Percentiles rank a stretch among this genome's conserved stretches.
Evolutionary conservation across 2,888 invertebrate species (phyloP).

Genomic region (Troides aeacus): DNA sequence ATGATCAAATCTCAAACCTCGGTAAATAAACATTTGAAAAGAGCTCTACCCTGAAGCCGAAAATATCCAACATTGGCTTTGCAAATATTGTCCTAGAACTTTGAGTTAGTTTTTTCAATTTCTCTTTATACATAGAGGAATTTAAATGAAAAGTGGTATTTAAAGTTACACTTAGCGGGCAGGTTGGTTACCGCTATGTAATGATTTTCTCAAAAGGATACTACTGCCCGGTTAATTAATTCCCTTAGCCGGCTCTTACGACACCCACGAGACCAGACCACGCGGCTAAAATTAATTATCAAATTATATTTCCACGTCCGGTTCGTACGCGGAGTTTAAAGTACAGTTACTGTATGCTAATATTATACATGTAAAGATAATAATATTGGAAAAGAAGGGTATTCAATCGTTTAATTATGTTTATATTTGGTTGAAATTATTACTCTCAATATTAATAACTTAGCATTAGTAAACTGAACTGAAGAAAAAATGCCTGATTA

Average conservation of each 20-base stretch:
- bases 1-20: too few species aligned
- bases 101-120: too few species aligned
- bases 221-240: conserved; percentile 21
- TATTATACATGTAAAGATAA: conserved; percentile 1
- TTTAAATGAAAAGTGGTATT: not conserved
- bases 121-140: not conserved
- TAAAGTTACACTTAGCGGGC: not conserved
- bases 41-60: too few species aligned
- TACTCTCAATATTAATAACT: not conserved
- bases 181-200: not conserved
- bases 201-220: conserved; percentile 18
- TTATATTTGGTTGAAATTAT: not conserved
- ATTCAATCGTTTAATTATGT: not conserved
- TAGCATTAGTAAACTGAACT: too few species aligned
- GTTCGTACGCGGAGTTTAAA: conserved; percentile 6
- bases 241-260: conserved; percentile 21
- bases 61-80: too few species aligned
- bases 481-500: too few species aligned
- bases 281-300: conserved; percentile 21
- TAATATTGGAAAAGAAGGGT: not conserved
- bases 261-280: conserved; percentile 19
- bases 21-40: too few species aligned
- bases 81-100: too few species aligned
- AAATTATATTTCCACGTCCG: conserved; percentile 25
- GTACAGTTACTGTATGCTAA: not conserved